These are phyloP conservation scores for Protonemura montana DNA, from an alignment of 2,888 invertebrate species.

Conservation along the genomic window DNA sequence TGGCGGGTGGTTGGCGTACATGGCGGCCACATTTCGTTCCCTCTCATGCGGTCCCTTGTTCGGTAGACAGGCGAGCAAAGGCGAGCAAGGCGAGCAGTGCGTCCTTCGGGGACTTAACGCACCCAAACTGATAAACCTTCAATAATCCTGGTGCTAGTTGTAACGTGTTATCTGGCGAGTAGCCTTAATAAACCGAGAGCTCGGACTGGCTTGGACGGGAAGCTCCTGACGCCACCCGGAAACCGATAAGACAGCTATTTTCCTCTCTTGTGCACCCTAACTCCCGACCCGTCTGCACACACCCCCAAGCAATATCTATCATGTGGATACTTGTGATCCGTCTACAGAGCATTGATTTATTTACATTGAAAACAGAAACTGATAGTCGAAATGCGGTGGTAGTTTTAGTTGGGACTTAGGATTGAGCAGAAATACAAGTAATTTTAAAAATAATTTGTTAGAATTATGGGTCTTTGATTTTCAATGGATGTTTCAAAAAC, in stretches of 20 bases:
- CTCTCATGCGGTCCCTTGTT: not conserved
- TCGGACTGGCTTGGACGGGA: not conserved
- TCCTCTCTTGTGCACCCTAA: not conserved
- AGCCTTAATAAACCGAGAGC: conserved; percentile 9
- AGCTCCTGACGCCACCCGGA: conserved; percentile 4
- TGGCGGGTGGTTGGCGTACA: not conserved
- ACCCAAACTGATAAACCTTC: conserved; percentile 35
- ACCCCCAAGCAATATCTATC: not conserved
- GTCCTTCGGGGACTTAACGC: conserved; percentile 33
- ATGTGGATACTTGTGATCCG: not conserved
- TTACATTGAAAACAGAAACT: not conserved
- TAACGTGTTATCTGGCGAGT: conserved; percentile 38
- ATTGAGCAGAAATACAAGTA: no score
- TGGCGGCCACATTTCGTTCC: not conserved
- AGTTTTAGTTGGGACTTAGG: no score
- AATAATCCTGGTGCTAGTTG: conserved; percentile 40
- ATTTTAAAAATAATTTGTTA: no score
- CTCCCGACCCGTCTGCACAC: not conserved
- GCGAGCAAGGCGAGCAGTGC: not conserved
- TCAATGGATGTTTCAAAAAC: no score
- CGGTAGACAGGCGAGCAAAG: conserved; percentile 13
- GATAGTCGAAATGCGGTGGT: not conserved
- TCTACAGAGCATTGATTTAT: not conserved
- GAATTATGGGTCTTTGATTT: no score
- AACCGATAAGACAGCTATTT: conserved; percentile 12